phyloP scores from a whole-genome alignment of 2,888 invertebrate genomes.

The Agriopis marginaria region DNA sequence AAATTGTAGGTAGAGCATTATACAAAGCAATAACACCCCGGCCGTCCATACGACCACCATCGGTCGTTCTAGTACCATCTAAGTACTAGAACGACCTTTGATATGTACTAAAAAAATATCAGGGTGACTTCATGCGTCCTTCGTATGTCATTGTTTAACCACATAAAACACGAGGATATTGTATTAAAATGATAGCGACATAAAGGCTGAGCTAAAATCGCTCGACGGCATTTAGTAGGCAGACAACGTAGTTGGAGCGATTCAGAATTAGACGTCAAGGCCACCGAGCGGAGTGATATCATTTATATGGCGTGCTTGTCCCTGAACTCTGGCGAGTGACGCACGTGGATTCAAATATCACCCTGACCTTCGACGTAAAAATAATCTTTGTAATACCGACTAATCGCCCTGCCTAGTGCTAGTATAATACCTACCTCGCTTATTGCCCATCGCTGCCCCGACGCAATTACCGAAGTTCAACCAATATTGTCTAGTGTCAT shows the following conservation, averaged over 20 bases:
- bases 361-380: constrained; percentile 79
- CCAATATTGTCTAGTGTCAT: constrained; percentile 27
- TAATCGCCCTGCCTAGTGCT: constrained; percentile 56
- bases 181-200: constrained; percentile 43
- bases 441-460: constrained; percentile 34
- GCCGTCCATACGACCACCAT: constrained; percentile 19
- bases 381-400: constrained; percentile 68
- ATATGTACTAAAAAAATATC: constrained; percentile 37
- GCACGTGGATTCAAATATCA: constrained; percentile 79
- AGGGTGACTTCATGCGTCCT: constrained; percentile 47
- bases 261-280: constrained; percentile 83
- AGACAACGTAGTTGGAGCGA: constrained; percentile 79
- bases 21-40: constrained; percentile 39
- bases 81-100: constrained; percentile 43
- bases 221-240: constrained; percentile 69
- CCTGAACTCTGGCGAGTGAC: constrained; percentile 83
- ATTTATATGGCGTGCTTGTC: constrained; percentile 80
- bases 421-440: constrained; percentile 1
- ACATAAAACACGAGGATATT: constrained; percentile 37
- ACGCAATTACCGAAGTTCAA: constrained; percentile 48
- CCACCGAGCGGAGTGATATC: constrained; percentile 76
- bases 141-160: constrained; percentile 44
- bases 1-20: constrained; percentile 5
- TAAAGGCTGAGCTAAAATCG: constrained; percentile 45
- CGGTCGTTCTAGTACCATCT: constrained; percentile 9